Conservation (phyloP, 2,113 vertebrate species). For the Apeltes quadracus region DNA sequence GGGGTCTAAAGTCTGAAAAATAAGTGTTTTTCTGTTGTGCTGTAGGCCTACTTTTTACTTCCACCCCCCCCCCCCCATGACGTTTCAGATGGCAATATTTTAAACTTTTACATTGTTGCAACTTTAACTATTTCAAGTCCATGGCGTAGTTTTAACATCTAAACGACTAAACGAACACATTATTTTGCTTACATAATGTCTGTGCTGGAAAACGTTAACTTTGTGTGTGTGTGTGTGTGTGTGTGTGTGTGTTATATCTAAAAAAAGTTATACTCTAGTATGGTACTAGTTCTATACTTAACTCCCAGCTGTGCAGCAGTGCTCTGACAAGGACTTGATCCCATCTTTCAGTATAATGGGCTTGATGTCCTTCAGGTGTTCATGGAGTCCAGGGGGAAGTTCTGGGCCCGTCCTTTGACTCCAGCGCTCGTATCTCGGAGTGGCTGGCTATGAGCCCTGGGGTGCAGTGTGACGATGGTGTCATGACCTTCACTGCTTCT, state of each 20-base stretch:
- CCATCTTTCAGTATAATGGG: background rate
- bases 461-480: slow-evolving; percentile 65
- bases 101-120: too few species aligned
- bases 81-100: too few species aligned
- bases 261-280: too few species aligned
- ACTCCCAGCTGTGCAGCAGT: background rate
- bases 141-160: too few species aligned
- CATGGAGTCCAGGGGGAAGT: slow-evolving; percentile 44
- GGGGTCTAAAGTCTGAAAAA: too few species aligned
- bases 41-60: too few species aligned
- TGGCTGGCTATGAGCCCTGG: slow-evolving; percentile 66
- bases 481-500: slow-evolving; percentile 74
- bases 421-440: slow-evolving; percentile 30
- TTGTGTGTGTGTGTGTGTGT: too few species aligned
- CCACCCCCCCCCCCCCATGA: background rate
- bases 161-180: background rate
- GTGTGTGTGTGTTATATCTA: too few species aligned
- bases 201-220: background rate
- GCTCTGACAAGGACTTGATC: background rate
- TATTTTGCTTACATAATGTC: background rate
- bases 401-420: slow-evolving; percentile 20
- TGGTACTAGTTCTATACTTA: background rate
- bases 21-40: too few species aligned
- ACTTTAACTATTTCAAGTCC: too few species aligned
- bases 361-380: slow-evolving; percentile 40